Percentiles rank a stretch among this genome's conserved stretches.
phyloP scores from a whole-genome alignment of 2,888 invertebrate genomes.

The Temnothorax rugatulus region DNA sequence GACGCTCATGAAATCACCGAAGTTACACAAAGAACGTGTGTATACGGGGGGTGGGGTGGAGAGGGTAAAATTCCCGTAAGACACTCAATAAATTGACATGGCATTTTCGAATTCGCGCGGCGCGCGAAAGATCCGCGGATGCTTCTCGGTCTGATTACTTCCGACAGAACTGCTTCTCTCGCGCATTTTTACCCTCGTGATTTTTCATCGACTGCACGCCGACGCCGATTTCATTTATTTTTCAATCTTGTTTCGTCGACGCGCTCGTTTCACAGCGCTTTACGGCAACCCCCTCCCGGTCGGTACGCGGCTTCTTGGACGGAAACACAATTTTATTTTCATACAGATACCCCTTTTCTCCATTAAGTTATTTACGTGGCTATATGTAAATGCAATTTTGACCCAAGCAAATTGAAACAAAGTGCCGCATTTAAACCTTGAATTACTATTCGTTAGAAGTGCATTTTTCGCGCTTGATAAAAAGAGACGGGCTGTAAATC shows the following conservation, averaged over 20 bases:
- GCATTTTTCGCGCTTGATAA: neutral
- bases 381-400: conserved; percentile 33
- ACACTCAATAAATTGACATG: conserved; percentile 40
- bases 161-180: conserved; percentile 32
- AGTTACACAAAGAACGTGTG: conserved; percentile 2
- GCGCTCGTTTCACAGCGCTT: conserved; percentile 23
- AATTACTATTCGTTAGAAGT: neutral
- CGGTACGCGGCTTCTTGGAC: neutral
- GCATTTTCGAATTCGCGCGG: conserved; percentile 4
- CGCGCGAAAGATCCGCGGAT: conserved; percentile 23
- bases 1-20: conserved; percentile 15
- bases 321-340: conserved; percentile 47
- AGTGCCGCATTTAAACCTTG: conserved; percentile 3
- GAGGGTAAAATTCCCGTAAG: conserved; percentile 13
- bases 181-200: conserved; percentile 47
- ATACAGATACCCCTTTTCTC: conserved; percentile 15
- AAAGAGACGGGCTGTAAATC: neutral
- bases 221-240: conserved; percentile 47
- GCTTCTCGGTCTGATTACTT: conserved; percentile 40
- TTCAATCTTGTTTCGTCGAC: conserved; percentile 49
- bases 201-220: conserved; percentile 41
- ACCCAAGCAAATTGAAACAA: conserved; percentile 18
- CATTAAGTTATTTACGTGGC: conserved; percentile 32
- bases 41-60: neutral
- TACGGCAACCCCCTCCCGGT: neutral